These are phyloP conservation scores for Boloria selene DNA, from an alignment of 2,888 invertebrate species.

Conservation along the genomic window DNA sequence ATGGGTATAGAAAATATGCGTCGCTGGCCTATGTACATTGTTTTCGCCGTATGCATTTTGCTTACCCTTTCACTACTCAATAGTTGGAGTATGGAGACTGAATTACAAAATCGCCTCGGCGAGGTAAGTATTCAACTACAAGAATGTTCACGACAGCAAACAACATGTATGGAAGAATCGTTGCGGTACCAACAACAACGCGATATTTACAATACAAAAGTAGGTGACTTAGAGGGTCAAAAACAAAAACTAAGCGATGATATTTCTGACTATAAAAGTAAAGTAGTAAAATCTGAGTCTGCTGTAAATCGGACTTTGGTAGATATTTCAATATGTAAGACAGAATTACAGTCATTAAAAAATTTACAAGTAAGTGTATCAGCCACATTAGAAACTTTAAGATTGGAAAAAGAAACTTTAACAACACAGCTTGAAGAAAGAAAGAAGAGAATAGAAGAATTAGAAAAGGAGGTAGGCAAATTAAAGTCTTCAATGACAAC, in stretches of 20 bases:
- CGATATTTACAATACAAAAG: conserved; percentile 64
- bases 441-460: conserved; percentile 66
- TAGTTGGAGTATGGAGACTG: conserved; percentile 73
- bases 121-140: conserved; percentile 68
- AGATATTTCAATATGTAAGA: conserved; percentile 70
- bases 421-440: conserved; percentile 65
- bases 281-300: conserved; percentile 61
- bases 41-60: conserved; percentile 70
- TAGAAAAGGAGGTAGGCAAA: conserved; percentile 67
- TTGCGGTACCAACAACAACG: conserved; percentile 67
- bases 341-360: conserved; percentile 73
- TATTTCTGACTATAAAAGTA: conserved; percentile 57
- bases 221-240: conserved; percentile 63
- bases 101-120: conserved; percentile 63
- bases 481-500: conserved; percentile 65
- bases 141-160: conserved; percentile 70
- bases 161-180: conserved; percentile 71
- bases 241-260: conserved; percentile 61
- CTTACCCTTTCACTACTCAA: conserved; percentile 75
- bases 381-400: conserved; percentile 70
- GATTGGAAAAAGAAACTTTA: conserved; percentile 72
- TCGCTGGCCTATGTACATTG: conserved; percentile 77
- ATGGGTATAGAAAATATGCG: conserved; percentile 81
- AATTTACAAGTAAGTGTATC: conserved; percentile 74
- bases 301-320: conserved; percentile 66